Conservation (phyloP, 2,888 invertebrate genomes). For the Rhodophaea formosa region DNA sequence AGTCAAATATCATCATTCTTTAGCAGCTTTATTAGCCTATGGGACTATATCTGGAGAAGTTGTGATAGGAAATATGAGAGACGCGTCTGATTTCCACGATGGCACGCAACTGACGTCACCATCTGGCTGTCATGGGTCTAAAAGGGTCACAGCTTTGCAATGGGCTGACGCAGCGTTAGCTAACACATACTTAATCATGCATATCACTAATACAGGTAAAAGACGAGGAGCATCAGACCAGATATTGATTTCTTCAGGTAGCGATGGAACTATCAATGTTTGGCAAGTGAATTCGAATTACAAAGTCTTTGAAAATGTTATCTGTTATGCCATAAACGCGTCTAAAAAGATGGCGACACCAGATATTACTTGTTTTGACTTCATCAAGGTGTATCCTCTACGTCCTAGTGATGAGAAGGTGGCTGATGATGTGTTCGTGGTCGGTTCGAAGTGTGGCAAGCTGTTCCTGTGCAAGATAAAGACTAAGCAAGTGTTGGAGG, state of each 20-base stretch:
- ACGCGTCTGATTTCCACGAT: constrained; percentile 36
- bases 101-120: constrained; percentile 52
- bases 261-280: constrained; percentile 56
- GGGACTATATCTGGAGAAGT: constrained; percentile 65
- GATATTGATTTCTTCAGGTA: constrained; percentile 46
- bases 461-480: constrained; percentile 55
- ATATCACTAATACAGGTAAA: constrained; percentile 54
- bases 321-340: constrained; percentile 52
- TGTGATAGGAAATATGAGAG: constrained; percentile 54
- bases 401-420: constrained; percentile 50
- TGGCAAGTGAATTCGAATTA: constrained; percentile 62
- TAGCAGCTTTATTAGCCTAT: constrained; percentile 60
- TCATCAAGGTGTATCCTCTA: constrained; percentile 52
- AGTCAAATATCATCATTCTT: constrained; percentile 56
- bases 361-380: constrained; percentile 66
- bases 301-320: constrained; percentile 55
- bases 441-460: constrained; percentile 55
- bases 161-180: constrained; percentile 60
- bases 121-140: constrained; percentile 54
- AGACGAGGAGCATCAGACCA: constrained; percentile 62
- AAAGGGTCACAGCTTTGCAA: constrained; percentile 47
- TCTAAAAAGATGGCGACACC: constrained; percentile 44
- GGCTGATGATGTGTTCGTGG: constrained; percentile 58
- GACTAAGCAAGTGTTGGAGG: constrained; percentile 30
- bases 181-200: constrained; percentile 53